Evolutionary conservation across 2,113 vertebrate species (phyloP), one percentile per base, ranked within the genome.

Genomic region (Coptodon bakossiorum): DNA sequence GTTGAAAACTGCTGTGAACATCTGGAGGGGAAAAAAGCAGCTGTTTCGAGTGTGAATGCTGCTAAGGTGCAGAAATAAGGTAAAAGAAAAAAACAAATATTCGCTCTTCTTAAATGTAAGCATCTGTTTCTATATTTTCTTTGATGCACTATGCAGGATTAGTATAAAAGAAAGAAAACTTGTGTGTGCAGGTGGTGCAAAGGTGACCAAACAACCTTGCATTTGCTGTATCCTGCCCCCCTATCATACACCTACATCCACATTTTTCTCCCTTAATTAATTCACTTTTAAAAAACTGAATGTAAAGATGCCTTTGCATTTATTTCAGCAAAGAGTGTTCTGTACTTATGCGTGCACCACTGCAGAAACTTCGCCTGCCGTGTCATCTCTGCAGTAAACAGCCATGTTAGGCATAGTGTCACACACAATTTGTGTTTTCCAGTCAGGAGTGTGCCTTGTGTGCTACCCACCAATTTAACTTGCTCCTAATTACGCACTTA

Each of bases 401-500:
- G 85, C 56, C 56, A 54, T 66, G 89, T 91, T 84, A 87, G 85
- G 68, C 66, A 85, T 57, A 38, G 91, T 93, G 93, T 94, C 93
- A 91, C 93, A 90, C 76, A 56, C 88, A 84, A 93, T 92, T 94
- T 92, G 90, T 94, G 89, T 93, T 92, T 94, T 90, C 88, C 88
- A 88, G 73, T 87, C 83, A 88, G 76, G 87, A 92, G 93, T 85
- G 91, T 92, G 93, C 86, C 78, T 79, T 93, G 91, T 91, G 91
- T 90, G 88, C 92, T 94, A 95, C 95, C 91, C 90, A 81, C 90
- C 91, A 95, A 94, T 96, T 95, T 95, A 86, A 90, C 90, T 91
- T n/a, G 63, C 89, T 90, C 87, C 92, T 95, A 95, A 96, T 95
- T 95, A 92, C 88, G 90, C 90, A 94, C 92, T 95, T 95, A 93